phyloP scores from a whole-genome alignment of 2,797 vertebrate genomes.

The Macropus fuliginosus region DNA sequence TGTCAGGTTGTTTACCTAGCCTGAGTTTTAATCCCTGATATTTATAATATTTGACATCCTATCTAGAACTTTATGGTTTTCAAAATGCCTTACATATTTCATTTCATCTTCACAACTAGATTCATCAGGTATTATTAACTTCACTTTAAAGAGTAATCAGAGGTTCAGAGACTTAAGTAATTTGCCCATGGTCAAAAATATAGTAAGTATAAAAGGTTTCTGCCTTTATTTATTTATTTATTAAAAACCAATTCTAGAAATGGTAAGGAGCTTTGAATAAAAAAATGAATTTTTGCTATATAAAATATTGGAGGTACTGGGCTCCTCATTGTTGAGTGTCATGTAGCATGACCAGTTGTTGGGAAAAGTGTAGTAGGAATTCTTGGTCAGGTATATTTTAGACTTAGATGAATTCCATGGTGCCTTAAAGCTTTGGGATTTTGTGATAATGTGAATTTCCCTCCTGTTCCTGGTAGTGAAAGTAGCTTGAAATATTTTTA shows the following conservation, averaged over 20 bases:
- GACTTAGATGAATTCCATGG: background rate
- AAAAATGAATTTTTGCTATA: background rate
- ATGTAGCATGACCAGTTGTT: background rate
- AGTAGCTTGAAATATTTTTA: background rate
- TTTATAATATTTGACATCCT: background rate
- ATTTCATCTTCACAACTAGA: background rate
- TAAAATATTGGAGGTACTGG: background rate
- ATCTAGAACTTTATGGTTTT: background rate
- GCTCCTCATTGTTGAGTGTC: background rate
- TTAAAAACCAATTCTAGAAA: background rate
- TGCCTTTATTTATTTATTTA: too few relatives aligned
- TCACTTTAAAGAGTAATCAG: background rate
- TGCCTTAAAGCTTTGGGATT: background rate
- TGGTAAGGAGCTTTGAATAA: background rate
- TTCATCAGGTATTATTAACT: background rate
- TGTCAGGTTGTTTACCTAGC: background rate
- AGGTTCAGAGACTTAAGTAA: background rate
- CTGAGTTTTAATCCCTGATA: background rate
- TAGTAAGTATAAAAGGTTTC: background rate
- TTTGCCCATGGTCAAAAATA: background rate
- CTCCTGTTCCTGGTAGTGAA: background rate
- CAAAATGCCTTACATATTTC: background rate
- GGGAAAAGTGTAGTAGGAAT: background rate
- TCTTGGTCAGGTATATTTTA: background rate
- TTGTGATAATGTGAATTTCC: background rate